phyloP scores from a whole-genome alignment of 2,888 invertebrate species.

The Yponomeuta cagnagella region DNA sequence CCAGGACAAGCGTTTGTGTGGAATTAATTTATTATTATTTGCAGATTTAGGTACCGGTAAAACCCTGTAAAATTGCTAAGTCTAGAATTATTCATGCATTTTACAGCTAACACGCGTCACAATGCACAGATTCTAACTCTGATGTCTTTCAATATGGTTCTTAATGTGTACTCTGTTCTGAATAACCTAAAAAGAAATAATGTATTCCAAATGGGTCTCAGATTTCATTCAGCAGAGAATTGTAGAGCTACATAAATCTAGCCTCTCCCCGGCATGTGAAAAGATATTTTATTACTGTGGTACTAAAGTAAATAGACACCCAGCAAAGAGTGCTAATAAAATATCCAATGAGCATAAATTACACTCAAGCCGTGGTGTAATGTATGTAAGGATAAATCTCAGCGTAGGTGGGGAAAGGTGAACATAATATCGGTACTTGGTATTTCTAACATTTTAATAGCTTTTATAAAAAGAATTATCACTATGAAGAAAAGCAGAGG shows the following conservation, averaged over 20 bases:
- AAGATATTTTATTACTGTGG: not conserved
- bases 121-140: too few species aligned
- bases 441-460: not conserved
- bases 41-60: too few species aligned
- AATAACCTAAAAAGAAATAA: too few species aligned
- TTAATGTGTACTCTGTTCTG: too few species aligned
- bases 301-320: not conserved
- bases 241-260: conserved; percentile 4
- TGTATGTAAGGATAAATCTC: conserved; percentile 14
- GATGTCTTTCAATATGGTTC: too few species aligned
- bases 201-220: too few species aligned
- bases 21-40: too few species aligned
- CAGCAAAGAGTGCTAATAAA: conserved; percentile 31
- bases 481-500: too few species aligned
- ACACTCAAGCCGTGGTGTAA: conserved; percentile 10
- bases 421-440: not conserved
- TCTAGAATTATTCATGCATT: too few species aligned
- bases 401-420: conserved; percentile 20
- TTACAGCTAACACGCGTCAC: too few species aligned
- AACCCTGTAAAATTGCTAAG: too few species aligned
- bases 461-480: not conserved
- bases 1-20: too few species aligned
- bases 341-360: conserved; percentile 50
- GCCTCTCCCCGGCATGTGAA: not conserved
- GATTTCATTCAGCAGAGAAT: not conserved